These are phyloP conservation scores for Dipodomys spectabilis DNA, from an alignment of 2,113 vertebrate genomes.

Conservation along the genomic window DNA sequence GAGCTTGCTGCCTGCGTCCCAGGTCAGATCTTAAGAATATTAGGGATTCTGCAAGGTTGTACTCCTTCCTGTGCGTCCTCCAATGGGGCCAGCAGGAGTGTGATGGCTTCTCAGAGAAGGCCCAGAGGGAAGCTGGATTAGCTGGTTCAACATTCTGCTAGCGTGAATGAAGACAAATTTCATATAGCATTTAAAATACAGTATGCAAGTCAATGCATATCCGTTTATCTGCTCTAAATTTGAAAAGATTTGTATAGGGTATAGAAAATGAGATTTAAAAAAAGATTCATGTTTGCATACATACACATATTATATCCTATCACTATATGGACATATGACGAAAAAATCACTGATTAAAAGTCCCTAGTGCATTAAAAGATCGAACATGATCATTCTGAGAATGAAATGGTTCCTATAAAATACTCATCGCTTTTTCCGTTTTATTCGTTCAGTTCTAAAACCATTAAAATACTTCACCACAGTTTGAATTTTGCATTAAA, in stretches of 20 bases:
- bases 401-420: neutral
- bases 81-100: accelerated
- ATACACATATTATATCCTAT: neutral
- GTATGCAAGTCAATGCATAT: neutral
- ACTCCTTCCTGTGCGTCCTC: accelerated
- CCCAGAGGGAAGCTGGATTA: no score
- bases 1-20: neutral
- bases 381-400: neutral
- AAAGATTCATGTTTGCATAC: neutral
- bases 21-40: neutral
- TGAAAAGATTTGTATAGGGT: neutral
- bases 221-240: neutral
- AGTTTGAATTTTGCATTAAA: conserved; percentile 9
- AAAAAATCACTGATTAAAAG: neutral
- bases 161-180: neutral
- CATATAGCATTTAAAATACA: neutral
- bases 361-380: neutral
- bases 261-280: neutral
- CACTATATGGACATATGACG: neutral
- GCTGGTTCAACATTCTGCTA: neutral
- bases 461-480: neutral
- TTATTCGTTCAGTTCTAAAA: neutral
- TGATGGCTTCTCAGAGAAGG: neutral
- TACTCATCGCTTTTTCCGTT: neutral
- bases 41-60: neutral